Evolutionary conservation across 1,140 invertebrate genomes (phyloP).

Genomic region (Temnothorax curvispinosus): DNA sequence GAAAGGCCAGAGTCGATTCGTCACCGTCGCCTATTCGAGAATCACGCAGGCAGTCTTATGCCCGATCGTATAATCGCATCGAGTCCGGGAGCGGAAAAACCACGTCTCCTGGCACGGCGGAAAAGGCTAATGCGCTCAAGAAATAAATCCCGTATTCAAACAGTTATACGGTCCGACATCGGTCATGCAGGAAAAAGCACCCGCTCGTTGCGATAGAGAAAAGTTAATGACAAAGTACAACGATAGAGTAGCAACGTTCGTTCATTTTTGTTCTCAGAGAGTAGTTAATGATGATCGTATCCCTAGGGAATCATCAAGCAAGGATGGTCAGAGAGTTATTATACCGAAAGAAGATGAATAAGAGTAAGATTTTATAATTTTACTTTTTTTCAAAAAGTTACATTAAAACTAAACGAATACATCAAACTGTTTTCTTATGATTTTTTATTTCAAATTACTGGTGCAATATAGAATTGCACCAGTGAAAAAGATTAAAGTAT

Average conservation of each 20-base stretch:
- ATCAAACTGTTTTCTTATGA: neutral
- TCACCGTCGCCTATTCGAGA: slow-evolving; percentile 53
- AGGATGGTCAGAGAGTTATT: slow-evolving; percentile 7
- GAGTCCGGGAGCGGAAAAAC: slow-evolving; percentile 65
- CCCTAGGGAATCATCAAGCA: neutral
- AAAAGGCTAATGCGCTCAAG: slow-evolving; percentile 72
- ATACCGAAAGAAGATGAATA: neutral
- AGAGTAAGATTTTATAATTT: slow-evolving; percentile 1
- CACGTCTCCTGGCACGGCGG: slow-evolving; percentile 40
- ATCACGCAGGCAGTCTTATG: slow-evolving; percentile 20
- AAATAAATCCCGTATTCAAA: slow-evolving; percentile 57
- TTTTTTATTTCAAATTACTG: neutral
- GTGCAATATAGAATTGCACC: neutral
- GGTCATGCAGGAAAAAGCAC: slow-evolving; percentile 57
- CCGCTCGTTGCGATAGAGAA: slow-evolving; percentile 26
- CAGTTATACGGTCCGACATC: slow-evolving; percentile 65
- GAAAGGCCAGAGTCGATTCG: slow-evolving; percentile 70
- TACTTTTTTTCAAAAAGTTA: neutral
- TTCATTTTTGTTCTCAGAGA: slow-evolving; percentile 55
- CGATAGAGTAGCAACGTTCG: slow-evolving; percentile 37
- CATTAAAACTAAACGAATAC: neutral
- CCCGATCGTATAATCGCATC: slow-evolving; percentile 65
- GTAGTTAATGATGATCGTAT: neutral
- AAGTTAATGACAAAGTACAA: slow-evolving; percentile 58
- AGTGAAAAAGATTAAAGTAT: neutral